A percentile compares a stretch with the other conserved stretches of the same genome.
Conservation (phyloP, 2,888 invertebrate species). For the Autographa gamma region DNA sequence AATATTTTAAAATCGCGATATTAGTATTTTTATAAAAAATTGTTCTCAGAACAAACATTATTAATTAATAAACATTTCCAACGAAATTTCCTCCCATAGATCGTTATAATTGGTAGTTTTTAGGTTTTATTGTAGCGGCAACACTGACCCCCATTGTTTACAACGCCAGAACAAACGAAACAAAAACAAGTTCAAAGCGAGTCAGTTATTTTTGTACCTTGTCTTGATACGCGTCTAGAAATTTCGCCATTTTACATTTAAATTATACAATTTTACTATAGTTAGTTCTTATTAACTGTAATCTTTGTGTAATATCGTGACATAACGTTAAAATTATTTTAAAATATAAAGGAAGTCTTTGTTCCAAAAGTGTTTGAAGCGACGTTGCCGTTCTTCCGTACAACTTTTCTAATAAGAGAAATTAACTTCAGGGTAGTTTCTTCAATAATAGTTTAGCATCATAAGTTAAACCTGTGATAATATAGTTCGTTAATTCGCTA, state of each 20-base stretch:
- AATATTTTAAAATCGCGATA: too few species aligned
- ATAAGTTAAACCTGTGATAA: constrained; percentile 46
- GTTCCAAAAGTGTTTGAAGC: constrained; percentile 72
- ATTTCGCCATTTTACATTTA: constrained; percentile 38
- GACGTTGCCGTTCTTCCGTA: constrained; percentile 82
- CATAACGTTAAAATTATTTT: constrained; percentile 24
- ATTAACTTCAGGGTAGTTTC: constrained; percentile 25
- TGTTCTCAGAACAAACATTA: background rate
- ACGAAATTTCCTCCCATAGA: background rate
- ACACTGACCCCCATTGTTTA: constrained; percentile 77
- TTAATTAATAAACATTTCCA: background rate
- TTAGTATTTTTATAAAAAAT: too few species aligned
- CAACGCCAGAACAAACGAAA: constrained; percentile 72
- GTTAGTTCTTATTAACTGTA: constrained; percentile 11
- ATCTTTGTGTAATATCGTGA: constrained; percentile 16
- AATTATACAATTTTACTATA: constrained; percentile 36
- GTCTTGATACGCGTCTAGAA: constrained; percentile 52
- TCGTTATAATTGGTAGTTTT: constrained; percentile 50
- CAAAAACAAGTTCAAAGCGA: constrained; percentile 74
- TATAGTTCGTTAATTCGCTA: constrained; percentile 60
- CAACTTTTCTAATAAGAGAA: constrained; percentile 61
- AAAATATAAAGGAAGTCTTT: constrained; percentile 66
- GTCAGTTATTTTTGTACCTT: constrained; percentile 69
- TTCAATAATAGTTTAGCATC: constrained; percentile 28
- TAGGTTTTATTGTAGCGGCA: constrained; percentile 57